Evolutionary conservation across 2,888 invertebrate species (phyloP), one percentile per base, ranked within the genome.

Genomic region (Drosophila kanekoi): DNA sequence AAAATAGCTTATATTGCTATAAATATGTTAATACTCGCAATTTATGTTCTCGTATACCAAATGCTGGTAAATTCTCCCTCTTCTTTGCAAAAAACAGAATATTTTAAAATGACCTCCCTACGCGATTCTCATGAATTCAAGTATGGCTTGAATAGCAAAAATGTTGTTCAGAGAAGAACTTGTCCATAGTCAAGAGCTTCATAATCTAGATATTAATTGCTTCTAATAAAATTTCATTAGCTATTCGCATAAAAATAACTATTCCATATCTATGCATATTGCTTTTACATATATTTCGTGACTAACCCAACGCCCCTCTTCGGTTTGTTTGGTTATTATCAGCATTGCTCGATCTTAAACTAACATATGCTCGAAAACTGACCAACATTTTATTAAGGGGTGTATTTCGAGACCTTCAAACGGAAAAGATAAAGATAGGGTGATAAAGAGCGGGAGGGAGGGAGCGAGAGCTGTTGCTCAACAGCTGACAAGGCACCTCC

Each of bases 361-460:
- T 59, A 72, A 72, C 72, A 72, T 56, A 67, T 61, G 71, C 58
- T 59, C 40, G 52, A 45, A 59, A 48, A 57, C 41, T 71, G 61
- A 72, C 72, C 72, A 70, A 74, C 47, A 74, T 74, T 51, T 61
- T 61, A 74, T 65, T 74, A 47, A 41, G 75, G 74, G 74, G 74
- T 58, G 75, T 74, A 37, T 45, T 20, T 18, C 16, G 18, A 45
- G 28, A 20, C 33, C 40, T 49, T 44, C 45, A 9, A 35, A 20
- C 28, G 40, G 3, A 11, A 18, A 4, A 28, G 32, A 18, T 43
- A 33, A 35, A 52, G 52, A 41, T 2, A 51, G 41, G 18, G 18
- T 13, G 18, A 37, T 35, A 32, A 40, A 11, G 14, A 8, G 32
- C 18, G 37, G 14, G 20, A 14, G 28, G 13, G 37, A 32, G 14